phyloP scores from a whole-genome alignment of 2,888 invertebrate genomes.

The Lomographa bimaculata region DNA sequence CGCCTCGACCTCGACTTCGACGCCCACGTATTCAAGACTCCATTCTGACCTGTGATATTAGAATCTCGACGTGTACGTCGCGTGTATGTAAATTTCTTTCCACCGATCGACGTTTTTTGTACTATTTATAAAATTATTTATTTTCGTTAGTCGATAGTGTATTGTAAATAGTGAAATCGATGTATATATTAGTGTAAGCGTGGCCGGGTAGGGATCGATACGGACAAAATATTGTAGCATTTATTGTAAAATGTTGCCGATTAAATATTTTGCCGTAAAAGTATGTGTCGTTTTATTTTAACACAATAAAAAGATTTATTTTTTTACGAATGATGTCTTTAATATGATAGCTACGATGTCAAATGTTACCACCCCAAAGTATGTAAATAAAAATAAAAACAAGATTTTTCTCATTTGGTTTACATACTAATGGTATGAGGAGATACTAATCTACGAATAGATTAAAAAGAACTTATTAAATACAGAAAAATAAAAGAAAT shows the following conservation, averaged over 20 bases:
- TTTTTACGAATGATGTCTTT: no score
- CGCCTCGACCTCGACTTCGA: constrained; percentile 47
- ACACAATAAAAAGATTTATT: not conserved
- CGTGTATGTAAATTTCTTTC: no score
- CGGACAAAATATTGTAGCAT: constrained; percentile 57
- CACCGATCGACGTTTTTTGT: constrained; percentile 59
- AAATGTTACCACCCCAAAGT: no score
- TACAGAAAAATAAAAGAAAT: no score
- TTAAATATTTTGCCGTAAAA: constrained; percentile 46
- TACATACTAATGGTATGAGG: no score
- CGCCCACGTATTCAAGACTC: constrained; percentile 69
- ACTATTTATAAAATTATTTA: constrained; percentile 67
- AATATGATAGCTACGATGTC: no score
- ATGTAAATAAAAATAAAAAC: no score
- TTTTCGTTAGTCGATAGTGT: constrained; percentile 51
- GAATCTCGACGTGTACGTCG: constrained; percentile 46
- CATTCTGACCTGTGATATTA: constrained; percentile 79
- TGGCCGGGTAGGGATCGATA: constrained; percentile 30
- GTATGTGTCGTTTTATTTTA: constrained; percentile 20
- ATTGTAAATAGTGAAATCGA: constrained; percentile 58
- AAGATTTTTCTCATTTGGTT: no score
- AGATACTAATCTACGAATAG: no score
- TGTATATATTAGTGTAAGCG: constrained; percentile 61
- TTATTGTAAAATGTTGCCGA: constrained; percentile 59
- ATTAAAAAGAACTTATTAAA: no score